phyloP scores from a whole-genome alignment of 2,888 invertebrate genomes.

The Bhutanitis thaidina region DNA sequence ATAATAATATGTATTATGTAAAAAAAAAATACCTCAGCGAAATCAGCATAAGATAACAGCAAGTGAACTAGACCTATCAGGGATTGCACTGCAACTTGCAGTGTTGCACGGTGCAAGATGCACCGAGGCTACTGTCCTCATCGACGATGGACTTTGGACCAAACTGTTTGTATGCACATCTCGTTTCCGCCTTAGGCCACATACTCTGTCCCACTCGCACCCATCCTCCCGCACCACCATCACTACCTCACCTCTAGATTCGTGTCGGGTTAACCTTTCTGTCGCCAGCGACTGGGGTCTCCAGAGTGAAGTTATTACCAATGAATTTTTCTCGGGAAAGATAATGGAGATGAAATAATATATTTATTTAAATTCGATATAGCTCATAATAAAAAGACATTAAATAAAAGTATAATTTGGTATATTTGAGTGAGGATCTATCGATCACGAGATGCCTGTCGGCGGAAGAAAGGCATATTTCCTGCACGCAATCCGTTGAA shows the following conservation, averaged over 20 bases:
- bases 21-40: too few species aligned
- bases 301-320: conserved; percentile 14
- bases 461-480: conserved; percentile 39
- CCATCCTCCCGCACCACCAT: conserved; percentile 28
- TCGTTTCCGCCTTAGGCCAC: conserved; percentile 47
- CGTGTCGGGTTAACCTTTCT: conserved; percentile 50
- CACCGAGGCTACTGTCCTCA: conserved; percentile 57
- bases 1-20: too few species aligned
- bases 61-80: conserved; percentile 28
- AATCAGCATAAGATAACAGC: conserved; percentile 8
- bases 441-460: conserved; percentile 30
- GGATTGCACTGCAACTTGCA: conserved; percentile 21
- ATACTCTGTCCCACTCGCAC: conserved; percentile 32
- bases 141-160: conserved; percentile 66
- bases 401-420: not conserved
- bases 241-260: conserved; percentile 50
- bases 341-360: not conserved
- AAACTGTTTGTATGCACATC: conserved; percentile 60
- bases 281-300: conserved; percentile 29
- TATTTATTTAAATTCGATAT: too few species aligned
- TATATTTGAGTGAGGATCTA: conserved; percentile 16
- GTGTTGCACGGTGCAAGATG: conserved; percentile 23
- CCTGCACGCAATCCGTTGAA: conserved; percentile 42
- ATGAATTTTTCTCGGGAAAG: conserved; percentile 1
- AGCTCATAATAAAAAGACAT: not conserved